Evolutionary conservation across 2,113 vertebrate species (phyloP).

Genomic region (Proterorhinus semilunaris): DNA sequence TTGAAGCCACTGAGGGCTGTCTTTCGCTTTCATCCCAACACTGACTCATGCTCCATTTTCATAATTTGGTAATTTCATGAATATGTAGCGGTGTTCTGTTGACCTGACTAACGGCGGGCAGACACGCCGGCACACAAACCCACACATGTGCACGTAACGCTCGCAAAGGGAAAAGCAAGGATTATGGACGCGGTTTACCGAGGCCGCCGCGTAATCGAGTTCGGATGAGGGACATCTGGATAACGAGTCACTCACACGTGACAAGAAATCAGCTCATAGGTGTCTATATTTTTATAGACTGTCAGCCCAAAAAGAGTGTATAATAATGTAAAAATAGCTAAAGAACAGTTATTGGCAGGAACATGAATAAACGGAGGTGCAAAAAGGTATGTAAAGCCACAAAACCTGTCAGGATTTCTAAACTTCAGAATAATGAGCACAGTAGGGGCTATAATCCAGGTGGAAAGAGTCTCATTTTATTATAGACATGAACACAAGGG

Average conservation of each 20-base stretch:
- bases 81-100: constrained; percentile 60
- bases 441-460: too few relatives aligned
- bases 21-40: constrained; percentile 56
- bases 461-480: too few relatives aligned
- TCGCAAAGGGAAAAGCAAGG: constrained; percentile 13
- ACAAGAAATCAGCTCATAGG: neutral
- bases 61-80: constrained; percentile 65
- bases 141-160: neutral
- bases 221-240: neutral
- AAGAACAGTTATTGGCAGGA: too few relatives aligned
- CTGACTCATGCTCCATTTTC: constrained; percentile 62
- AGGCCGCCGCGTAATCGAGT: neutral
- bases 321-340: too few relatives aligned
- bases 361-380: too few relatives aligned
- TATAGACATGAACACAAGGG: too few relatives aligned
- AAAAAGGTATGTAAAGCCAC: too few relatives aligned
- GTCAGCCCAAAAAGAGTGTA: too few relatives aligned
- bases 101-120: constrained; percentile 46
- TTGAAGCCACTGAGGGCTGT: constrained; percentile 48
- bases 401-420: too few relatives aligned
- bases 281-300: too few relatives aligned
- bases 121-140: constrained; percentile 13
- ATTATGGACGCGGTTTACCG: constrained; percentile 7
- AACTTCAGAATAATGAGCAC: too few relatives aligned
- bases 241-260: neutral